Conservation (phyloP, 1,140 invertebrate genomes). For the Drosophila murphyi region DNA sequence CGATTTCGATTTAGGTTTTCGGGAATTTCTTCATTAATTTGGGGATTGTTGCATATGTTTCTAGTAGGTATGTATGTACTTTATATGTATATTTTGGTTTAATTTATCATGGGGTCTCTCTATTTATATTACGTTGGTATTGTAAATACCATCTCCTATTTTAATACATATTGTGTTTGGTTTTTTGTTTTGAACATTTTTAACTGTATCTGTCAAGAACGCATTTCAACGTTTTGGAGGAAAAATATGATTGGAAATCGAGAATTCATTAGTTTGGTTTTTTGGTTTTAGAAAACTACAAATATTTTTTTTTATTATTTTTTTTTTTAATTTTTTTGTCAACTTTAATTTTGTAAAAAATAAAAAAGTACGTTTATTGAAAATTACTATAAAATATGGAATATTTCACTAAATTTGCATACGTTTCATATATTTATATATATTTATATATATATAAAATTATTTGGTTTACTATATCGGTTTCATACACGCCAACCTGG, state of each 20-base stretch:
- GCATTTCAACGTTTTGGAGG: conserved; percentile 56
- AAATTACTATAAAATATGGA: conserved; percentile 81
- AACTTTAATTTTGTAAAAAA: conserved; percentile 80
- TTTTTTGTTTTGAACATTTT: conserved; percentile 60
- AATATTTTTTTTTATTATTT: conserved; percentile 50
- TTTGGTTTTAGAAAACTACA: conserved; percentile 73
- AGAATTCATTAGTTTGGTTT: conserved; percentile 54
- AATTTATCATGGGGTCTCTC: conserved; percentile 50
- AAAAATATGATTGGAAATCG: conserved; percentile 70
- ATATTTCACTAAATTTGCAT: conserved; percentile 75
- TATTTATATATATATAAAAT: conserved; percentile 56
- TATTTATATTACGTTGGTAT: conserved; percentile 44
- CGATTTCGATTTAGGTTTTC: conserved; percentile 34
- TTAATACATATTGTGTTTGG: conserved; percentile 33
- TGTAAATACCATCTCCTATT: conserved; percentile 25
- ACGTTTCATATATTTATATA: conserved; percentile 66
- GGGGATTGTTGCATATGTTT: conserved; percentile 52
- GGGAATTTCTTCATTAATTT: conserved; percentile 22
- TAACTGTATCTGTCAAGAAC: conserved; percentile 55
- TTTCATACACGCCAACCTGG: conserved; percentile 46
- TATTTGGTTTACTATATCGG: conserved; percentile 58
- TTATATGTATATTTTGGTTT: conserved; percentile 53
- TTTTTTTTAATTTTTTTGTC: conserved; percentile 48
- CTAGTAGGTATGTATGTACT: conserved; percentile 43
- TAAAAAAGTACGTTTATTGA: conserved; percentile 81